Evolutionary conservation across 2,888 invertebrate genomes (phyloP).

Genomic region (Mesorhabditis belari): DNA sequence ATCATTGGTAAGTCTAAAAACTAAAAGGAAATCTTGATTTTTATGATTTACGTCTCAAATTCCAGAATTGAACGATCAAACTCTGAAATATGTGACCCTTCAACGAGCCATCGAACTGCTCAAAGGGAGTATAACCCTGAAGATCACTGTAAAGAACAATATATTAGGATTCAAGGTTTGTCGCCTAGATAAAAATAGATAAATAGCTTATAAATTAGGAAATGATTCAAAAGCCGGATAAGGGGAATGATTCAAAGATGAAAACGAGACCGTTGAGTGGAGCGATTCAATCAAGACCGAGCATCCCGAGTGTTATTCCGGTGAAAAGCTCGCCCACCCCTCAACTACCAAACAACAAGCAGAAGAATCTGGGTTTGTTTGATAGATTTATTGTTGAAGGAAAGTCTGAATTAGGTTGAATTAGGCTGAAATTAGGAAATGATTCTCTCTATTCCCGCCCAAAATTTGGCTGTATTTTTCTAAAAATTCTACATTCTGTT

Average conservation of each 20-base stretch:
- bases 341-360: not conserved
- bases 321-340: not conserved
- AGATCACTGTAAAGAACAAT: slow-evolving; percentile 93
- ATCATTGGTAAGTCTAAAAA: slow-evolving; percentile 36
- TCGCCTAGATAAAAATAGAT: not conserved
- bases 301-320: not conserved
- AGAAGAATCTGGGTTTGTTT: no score
- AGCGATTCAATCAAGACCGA: no score
- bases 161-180: slow-evolving; percentile 62
- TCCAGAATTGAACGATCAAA: slow-evolving; percentile 92
- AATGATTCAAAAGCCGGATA: slow-evolving; percentile 7
- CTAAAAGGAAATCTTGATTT: not conserved
- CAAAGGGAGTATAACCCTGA: slow-evolving; percentile 59
- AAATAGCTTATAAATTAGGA: slow-evolving; percentile 1
- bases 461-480: no score
- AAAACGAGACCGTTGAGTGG: not conserved
- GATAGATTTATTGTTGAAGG: no score
- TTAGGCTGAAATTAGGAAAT: no score
- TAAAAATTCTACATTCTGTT: no score
- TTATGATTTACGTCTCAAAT: slow-evolving; percentile 60
- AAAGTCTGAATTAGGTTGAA: no score
- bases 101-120: slow-evolving; percentile 59
- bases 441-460: no score
- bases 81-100: slow-evolving; percentile 85
- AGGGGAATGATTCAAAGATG: slow-evolving; percentile 9